Base-by-base conservation (phyloP, 1,140 invertebrate species). In the Polyergus mexicanus region DNA sequence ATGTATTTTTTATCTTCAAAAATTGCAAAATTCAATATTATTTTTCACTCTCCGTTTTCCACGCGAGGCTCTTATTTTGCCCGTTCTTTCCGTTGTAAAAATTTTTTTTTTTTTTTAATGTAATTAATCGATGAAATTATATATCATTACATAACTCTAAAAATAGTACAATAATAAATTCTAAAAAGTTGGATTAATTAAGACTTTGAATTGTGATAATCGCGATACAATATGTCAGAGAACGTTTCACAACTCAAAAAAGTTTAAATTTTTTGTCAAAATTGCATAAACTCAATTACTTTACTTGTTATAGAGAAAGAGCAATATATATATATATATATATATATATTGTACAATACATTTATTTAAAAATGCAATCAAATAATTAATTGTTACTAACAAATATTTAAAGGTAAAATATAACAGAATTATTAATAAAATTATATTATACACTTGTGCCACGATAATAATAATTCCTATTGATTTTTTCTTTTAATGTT, bases 101-200 rank as follows among this genome's bases (percentile, higher is more conserved):
- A 38, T 38, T 32, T 3, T 28, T 2, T 28, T 35, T 38, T 38
- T 56, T 22, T 35, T 38, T 38, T 56, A 16, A 7, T 3, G 2
- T 54, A 74, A 74, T 74, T 35, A 72, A 72, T 72, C 1, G 4
- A 32, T 0, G 1, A 71, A 72, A 72, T 69, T 47, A 71, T 56
- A 41, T 68, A 68, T 28, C 3, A n/a, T 69, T 47, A 1, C 25
- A 69, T 69, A 51, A 69, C 44, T 69, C 1, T 69, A 3, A 19
- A 28, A 69, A 69, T n/a, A 69, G 7, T 19, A 3, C 0, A 28
- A 69, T 47, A 51, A 51, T 69, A 69, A 51, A 35, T 38, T 22
- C 13, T 7, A 28, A 16, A 25, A 7, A 71, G 51, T 47, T 25
- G 41, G 58, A 7, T 75, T 41, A 60, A 41, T 71, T 71, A 25